Evolutionary conservation across 2,888 invertebrate genomes (phyloP).

Genomic region (Dendrolimus pini): DNA sequence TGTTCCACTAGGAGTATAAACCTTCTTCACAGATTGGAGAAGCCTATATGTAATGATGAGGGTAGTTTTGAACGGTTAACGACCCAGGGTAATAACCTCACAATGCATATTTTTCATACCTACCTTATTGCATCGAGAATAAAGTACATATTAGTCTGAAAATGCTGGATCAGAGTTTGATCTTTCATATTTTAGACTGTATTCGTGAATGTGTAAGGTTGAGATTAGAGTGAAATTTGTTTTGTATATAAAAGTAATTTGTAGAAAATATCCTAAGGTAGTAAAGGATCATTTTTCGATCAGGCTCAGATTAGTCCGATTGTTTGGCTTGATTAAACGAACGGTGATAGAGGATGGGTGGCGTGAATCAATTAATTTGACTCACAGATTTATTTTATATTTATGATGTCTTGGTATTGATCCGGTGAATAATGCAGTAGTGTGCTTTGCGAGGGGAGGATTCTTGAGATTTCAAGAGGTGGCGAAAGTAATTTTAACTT

Average conservation of each 20-base stretch:
- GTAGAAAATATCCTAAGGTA: not conserved
- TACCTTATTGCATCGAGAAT: conserved; percentile 12
- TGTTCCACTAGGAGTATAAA: not conserved
- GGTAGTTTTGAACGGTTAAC: conserved; percentile 55
- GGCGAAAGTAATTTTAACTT: too few relatives aligned
- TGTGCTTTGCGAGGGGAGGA: not conserved
- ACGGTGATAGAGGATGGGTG: not conserved
- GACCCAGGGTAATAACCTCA: conserved; percentile 44
- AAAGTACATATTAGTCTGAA: conserved; percentile 13
- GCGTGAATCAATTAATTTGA: not conserved
- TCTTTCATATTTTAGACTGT: conserved; percentile 8
- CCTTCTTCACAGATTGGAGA: conserved; percentile 31
- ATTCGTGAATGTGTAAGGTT: conserved; percentile 3
- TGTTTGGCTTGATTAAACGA: conserved; percentile 1
- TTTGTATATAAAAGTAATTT: not conserved
- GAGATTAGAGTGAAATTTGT: conserved; percentile 1
- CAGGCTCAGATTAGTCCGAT: not conserved
- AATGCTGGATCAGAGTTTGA: not conserved
- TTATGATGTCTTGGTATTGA: not conserved
- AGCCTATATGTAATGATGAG: conserved; percentile 35
- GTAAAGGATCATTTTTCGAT: not conserved
- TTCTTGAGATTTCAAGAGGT: not conserved
- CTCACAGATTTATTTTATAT: not conserved
- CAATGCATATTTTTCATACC: conserved; percentile 15
- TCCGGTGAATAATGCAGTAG: not conserved